These are phyloP conservation scores for Turnix velox DNA, from an alignment of 2,113 vertebrate genomes.

Conservation along the genomic window DNA sequence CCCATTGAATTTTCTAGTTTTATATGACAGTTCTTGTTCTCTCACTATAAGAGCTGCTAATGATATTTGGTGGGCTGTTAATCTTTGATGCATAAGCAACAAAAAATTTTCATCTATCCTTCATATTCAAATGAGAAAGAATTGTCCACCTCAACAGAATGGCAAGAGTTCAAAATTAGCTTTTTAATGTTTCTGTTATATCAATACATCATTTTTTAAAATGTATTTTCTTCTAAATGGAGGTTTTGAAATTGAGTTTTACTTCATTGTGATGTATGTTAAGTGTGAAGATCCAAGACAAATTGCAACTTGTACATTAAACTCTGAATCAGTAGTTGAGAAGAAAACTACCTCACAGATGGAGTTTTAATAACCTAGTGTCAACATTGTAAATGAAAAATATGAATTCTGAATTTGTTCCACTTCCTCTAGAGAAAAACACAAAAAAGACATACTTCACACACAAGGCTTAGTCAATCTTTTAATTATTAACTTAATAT, in stretches of 20 bases:
- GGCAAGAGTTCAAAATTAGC: background rate
- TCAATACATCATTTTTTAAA: background rate
- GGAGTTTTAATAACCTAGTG: background rate
- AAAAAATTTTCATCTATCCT: background rate
- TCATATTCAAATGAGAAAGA: background rate
- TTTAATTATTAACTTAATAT: background rate
- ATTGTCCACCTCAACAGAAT: background rate
- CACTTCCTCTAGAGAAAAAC: background rate
- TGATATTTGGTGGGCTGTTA: background rate
- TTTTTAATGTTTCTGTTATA: background rate
- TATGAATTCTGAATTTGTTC: background rate
- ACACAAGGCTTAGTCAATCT: background rate
- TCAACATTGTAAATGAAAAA: background rate
- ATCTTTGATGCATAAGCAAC: background rate
- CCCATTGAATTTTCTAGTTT: background rate
- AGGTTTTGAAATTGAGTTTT: background rate
- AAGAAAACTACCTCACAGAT: background rate
- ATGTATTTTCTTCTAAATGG: background rate
- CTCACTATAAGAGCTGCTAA: background rate
- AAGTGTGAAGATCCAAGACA: background rate
- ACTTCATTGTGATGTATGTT: background rate
- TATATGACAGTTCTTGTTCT: background rate
- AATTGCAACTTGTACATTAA: background rate
- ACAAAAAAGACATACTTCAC: background rate
- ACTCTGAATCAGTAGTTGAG: background rate